These are phyloP conservation scores for Crotalus horridus DNA, from an alignment of 2,113 vertebrate genomes.

Conservation along the genomic window DNA sequence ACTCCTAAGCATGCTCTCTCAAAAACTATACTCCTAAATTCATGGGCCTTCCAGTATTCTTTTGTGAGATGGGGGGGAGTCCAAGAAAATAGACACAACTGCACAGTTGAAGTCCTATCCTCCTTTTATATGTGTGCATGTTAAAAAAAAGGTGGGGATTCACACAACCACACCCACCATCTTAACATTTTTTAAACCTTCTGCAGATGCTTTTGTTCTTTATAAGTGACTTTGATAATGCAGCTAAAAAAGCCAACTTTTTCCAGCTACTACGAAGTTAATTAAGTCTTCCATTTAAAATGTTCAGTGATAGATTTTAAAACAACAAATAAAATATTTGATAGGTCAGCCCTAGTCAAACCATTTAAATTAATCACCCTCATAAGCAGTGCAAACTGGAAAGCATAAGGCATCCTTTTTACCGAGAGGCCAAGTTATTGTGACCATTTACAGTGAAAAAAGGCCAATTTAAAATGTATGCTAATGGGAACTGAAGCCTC, in stretches of 20 bases:
- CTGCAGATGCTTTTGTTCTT: neutral
- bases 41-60: neutral
- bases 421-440: constrained; percentile 19
- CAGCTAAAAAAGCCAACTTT: constrained; percentile 20
- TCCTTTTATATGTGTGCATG: neutral
- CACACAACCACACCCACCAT: neutral
- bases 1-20: neutral
- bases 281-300: neutral
- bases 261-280: constrained; percentile 16
- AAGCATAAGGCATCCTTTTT: neutral
- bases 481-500: constrained; percentile 35
- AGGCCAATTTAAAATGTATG: constrained; percentile 20
- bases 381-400: constrained; percentile 5
- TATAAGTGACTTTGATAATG: neutral
- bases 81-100: neutral
- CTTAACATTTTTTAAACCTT: neutral
- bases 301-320: constrained; percentile 4
- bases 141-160: neutral
- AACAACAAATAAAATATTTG: constrained; percentile 29
- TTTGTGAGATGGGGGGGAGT: neutral
- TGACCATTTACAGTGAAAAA: constrained; percentile 39
- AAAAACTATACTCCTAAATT: neutral
- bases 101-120: neutral
- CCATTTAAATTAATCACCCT: constrained; percentile 26
- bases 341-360: constrained; percentile 16